These are phyloP conservation scores for Stigmatopora argus DNA, from an alignment of 2,113 vertebrate genomes.

Conservation along the genomic window DNA sequence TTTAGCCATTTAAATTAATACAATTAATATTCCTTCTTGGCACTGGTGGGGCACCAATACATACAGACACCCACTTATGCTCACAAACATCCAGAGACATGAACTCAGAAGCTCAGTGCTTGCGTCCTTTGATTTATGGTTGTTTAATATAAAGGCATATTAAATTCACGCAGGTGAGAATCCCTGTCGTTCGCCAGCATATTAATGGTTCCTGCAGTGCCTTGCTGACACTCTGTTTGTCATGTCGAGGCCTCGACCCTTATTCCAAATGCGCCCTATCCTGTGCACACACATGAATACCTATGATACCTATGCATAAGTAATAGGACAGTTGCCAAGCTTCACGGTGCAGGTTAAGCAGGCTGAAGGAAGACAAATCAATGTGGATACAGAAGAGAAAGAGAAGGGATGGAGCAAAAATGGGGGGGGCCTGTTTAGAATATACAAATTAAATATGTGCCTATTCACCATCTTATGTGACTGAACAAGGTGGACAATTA, in stretches of 20 bases:
- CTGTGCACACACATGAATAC: constrained; percentile 74
- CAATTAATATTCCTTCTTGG: not conserved
- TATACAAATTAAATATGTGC: constrained; percentile 30
- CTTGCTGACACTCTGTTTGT: constrained; percentile 74
- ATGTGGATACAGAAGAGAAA: constrained; percentile 51
- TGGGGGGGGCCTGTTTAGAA: constrained; percentile 14
- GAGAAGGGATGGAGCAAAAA: constrained; percentile 27
- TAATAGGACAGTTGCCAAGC: constrained; percentile 66
- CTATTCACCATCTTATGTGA: constrained; percentile 3
- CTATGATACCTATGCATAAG: constrained; percentile 79
- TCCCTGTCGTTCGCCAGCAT: constrained; percentile 67
- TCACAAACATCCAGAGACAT: not conserved
- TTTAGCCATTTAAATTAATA: not conserved
- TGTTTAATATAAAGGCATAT: constrained; percentile 79
- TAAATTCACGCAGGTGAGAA: constrained; percentile 67
- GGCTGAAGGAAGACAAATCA: constrained; percentile 61
- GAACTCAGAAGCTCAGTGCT: constrained; percentile 36
- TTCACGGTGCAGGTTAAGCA: constrained; percentile 26
- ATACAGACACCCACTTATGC: constrained; percentile 4
- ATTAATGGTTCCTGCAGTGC: constrained; percentile 69
- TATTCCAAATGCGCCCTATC: constrained; percentile 58
- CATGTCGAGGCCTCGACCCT: constrained; percentile 65
- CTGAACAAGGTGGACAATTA: not conserved
- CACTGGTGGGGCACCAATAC: not conserved
- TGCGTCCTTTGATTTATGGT: constrained; percentile 74